phyloP scores from a whole-genome alignment of 2,888 invertebrate species.

The Xanthia togata region DNA sequence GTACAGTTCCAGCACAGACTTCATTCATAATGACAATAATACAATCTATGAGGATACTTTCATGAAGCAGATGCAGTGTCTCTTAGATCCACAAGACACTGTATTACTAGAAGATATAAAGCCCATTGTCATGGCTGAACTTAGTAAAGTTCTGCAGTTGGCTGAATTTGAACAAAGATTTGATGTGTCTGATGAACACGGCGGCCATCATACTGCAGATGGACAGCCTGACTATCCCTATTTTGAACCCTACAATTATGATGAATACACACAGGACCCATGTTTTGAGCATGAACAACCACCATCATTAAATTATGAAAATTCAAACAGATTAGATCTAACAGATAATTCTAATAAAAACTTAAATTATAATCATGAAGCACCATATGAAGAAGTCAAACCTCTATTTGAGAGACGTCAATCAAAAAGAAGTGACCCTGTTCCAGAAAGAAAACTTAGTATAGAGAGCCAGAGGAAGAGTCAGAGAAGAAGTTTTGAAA shows the following conservation, averaged over 20 bases:
- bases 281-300: constrained; percentile 64
- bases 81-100: constrained; percentile 90
- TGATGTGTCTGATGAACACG: constrained; percentile 67
- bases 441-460: constrained; percentile 57
- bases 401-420: constrained; percentile 76
- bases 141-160: constrained; percentile 89
- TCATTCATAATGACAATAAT: constrained; percentile 91
- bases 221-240: constrained; percentile 65
- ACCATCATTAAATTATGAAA: constrained; percentile 43
- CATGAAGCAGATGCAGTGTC: constrained; percentile 92
- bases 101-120: constrained; percentile 90
- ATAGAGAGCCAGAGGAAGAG: constrained; percentile 49
- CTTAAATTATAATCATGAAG: constrained; percentile 58
- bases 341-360: constrained; percentile 40
- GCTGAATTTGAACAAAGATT: constrained; percentile 79
- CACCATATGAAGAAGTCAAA: constrained; percentile 55
- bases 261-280: constrained; percentile 64
- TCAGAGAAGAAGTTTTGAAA: constrained; percentile 71
- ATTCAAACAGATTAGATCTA: constrained; percentile 55
- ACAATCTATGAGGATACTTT: constrained; percentile 93
- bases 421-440: constrained; percentile 62
- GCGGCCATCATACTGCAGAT: constrained; percentile 58
- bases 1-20: constrained; percentile 82
- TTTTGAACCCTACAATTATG: constrained; percentile 63
- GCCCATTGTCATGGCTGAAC: constrained; percentile 90